phyloP scores from a whole-genome alignment of 2,888 invertebrate genomes.

The Mythimna lalbum region DNA sequence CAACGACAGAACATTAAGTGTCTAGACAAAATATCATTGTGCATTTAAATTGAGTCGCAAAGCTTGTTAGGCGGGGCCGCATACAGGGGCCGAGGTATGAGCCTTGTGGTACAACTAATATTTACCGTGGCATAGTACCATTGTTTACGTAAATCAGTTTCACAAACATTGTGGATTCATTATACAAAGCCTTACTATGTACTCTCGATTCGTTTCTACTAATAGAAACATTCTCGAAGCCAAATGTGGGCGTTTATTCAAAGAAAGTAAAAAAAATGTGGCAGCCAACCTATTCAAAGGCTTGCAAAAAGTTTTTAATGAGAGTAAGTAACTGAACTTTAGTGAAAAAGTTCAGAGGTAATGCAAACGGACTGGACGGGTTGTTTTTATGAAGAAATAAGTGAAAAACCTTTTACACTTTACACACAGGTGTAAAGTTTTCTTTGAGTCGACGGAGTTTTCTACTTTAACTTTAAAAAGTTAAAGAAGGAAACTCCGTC shows the following conservation, averaged over 20 bases:
- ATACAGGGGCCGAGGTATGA: conserved; percentile 30
- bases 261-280: conserved; percentile 20
- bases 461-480: conserved; percentile 7
- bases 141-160: conserved; percentile 59
- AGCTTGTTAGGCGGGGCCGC: conserved; percentile 31
- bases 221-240: conserved; percentile 18
- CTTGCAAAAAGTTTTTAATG: conserved; percentile 54
- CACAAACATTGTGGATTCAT: conserved; percentile 48
- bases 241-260: neutral
- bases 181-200: conserved; percentile 46
- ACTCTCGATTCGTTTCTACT: conserved; percentile 14
- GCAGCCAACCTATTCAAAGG: conserved; percentile 35
- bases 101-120: conserved; percentile 39
- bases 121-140: conserved; percentile 23
- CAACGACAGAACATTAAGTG: conserved; percentile 20
- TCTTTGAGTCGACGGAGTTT: conserved; percentile 8
- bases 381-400: conserved; percentile 39
- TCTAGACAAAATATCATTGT: conserved; percentile 54
- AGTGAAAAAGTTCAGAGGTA: conserved; percentile 38
- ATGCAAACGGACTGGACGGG: conserved; percentile 4
- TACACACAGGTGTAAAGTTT: conserved; percentile 18
- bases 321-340: conserved; percentile 41
- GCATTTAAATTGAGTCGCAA: conserved; percentile 50
- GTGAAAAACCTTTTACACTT: neutral
- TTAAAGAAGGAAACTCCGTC: too few species aligned